phyloP scores from a whole-genome alignment of 1,140 invertebrate genomes.

The honey bee (Apis mellifera) region Amel_HAv3.1 CM009939.2:3566501-3567000 shows the following conservation, averaged over 20 bases:
- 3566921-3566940: no score
- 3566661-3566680: background rate
- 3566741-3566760: background rate
- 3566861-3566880: no score
- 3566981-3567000: no score
- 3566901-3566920: no score
- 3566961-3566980: no score
- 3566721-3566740: conserved; percentile 1
- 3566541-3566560: background rate
- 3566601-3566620: background rate
- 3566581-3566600: no score
- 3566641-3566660: background rate
- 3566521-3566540: background rate
- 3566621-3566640: background rate
- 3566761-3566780: background rate
- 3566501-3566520: background rate
- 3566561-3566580: background rate
- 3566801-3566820: no score
- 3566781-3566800: no score
- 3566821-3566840: background rate
- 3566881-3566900: no score
- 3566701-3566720: background rate
- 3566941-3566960: no score
- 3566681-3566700: background rate
- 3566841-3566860: no score